phyloP scores from a whole-genome alignment of 2,888 invertebrate species.

The Leptogaster cylindrica region DNA sequence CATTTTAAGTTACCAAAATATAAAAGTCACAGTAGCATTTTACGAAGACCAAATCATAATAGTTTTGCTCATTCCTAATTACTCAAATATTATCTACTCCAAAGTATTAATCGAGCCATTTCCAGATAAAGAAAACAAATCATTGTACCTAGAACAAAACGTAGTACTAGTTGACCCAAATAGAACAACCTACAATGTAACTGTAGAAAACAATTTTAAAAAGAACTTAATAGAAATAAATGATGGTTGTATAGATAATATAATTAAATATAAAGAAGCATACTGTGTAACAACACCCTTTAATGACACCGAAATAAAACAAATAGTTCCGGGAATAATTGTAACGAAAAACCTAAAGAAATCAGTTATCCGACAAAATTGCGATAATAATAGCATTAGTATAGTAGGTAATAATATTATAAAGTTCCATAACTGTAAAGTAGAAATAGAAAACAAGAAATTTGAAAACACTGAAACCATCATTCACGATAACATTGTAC shows the following conservation, averaged over 20 bases:
- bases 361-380: not conserved
- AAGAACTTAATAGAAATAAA: not conserved
- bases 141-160: not conserved
- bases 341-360: not conserved
- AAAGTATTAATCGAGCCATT: constrained; percentile 13
- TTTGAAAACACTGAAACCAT: not conserved
- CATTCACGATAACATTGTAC: not conserved
- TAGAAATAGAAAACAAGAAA: not conserved
- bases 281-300: not conserved
- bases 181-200: not conserved
- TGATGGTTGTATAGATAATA: not conserved
- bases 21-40: constrained; percentile 8
- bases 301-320: not conserved
- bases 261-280: not conserved
- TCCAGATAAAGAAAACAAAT: constrained; percentile 3
- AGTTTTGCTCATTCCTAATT: not conserved
- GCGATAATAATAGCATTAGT: not conserved
- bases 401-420: not conserved
- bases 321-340: not conserved
- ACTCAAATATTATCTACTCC: not conserved
- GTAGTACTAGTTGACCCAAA: not conserved
- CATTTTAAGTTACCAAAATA: constrained; percentile 2
- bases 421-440: not conserved
- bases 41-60: constrained; percentile 3
- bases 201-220: not conserved